A percentile compares a stretch with the other conserved stretches of the same genome.
phyloP scores from a whole-genome alignment of 1,140 invertebrate genomes.

The Melitaea cinxia region DNA sequence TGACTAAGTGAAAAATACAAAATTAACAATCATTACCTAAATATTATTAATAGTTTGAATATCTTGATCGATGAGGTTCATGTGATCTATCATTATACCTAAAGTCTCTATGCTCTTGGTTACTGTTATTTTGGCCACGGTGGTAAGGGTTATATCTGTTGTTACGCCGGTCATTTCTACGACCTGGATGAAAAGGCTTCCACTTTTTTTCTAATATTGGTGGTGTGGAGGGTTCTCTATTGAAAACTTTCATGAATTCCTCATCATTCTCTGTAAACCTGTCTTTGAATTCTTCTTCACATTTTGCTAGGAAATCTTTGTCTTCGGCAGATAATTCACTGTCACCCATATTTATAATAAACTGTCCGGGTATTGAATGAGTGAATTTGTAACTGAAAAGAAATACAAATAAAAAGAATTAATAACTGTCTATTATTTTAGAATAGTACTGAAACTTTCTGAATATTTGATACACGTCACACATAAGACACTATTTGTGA shows the following conservation, averaged over 20 bases:
- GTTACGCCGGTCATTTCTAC: constrained; percentile 49
- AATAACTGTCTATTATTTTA: neutral
- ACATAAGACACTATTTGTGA: no score
- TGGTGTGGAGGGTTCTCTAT: constrained; percentile 56
- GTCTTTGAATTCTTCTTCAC: constrained; percentile 72
- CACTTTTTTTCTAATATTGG: constrained; percentile 72
- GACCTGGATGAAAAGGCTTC: constrained; percentile 45
- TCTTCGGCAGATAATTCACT: constrained; percentile 61
- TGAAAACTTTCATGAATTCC: constrained; percentile 74
- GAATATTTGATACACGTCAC: no score
- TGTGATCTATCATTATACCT: constrained; percentile 48
- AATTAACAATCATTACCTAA: constrained; percentile 3
- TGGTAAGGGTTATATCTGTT: constrained; percentile 54
- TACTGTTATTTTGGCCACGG: constrained; percentile 35
- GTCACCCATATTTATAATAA: constrained; percentile 53
- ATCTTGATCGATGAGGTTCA: constrained; percentile 17
- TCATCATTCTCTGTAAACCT: constrained; percentile 75
- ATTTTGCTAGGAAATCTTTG: constrained; percentile 66
- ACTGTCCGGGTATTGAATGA: constrained; percentile 45
- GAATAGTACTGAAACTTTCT: neutral
- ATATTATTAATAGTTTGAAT: constrained; percentile 15
- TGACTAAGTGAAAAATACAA: neutral
- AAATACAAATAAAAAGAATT: neutral
- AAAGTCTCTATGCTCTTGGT: constrained; percentile 40
- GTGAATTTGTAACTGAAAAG: constrained; percentile 56